Evolutionary conservation across 2,888 invertebrate genomes (phyloP), one percentile per base, ranked within the genome.

Genomic region (Pyralis farinalis): DNA sequence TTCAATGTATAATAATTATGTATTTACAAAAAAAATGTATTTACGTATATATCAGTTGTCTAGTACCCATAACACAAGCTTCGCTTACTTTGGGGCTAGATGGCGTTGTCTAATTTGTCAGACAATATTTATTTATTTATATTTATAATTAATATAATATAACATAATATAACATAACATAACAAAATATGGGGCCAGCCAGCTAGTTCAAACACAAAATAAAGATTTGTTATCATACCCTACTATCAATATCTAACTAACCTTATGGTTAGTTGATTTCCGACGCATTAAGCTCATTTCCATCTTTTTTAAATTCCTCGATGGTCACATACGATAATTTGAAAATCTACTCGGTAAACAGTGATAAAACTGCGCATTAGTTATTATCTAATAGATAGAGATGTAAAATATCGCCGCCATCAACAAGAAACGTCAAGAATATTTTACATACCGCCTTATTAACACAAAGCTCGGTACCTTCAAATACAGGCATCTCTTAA

Each of bases 401-500:
- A 37, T 36, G 42, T 49, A 51, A 55, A 50, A 57, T 55, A 60
- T 50, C 34, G 46, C 47, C 34, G 45, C 47, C 47, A 54, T 55
- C 54, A 57, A 58, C 44, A 47, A 7, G 51, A 55, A 42, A 51
- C 43, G 44, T 53, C 48, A 49, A 47, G 47, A 46, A 51, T 57
- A 54, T 54, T 55, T 64, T 51, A 55, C 48, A 41, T 43, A 43
- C 40, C 40, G 31, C 32, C 49, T 55, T 55, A 64, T 70, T 64
- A 66, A 54, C 58, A 53, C 63, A 56, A 51, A 59, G 50, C 47
- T 51, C 51, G 46, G 49, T 44, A 53, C 49, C 42, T 37, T 55
- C 47, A 48, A 47, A 56, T 46, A 46, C 46, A 47, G 44, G 50
- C 50, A 49, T 60, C 50, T 57, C 66, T 72, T 71, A 72, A 75